phyloP scores from a whole-genome alignment of 2,888 invertebrate genomes.

The Sarcophaga variegata region DNA sequence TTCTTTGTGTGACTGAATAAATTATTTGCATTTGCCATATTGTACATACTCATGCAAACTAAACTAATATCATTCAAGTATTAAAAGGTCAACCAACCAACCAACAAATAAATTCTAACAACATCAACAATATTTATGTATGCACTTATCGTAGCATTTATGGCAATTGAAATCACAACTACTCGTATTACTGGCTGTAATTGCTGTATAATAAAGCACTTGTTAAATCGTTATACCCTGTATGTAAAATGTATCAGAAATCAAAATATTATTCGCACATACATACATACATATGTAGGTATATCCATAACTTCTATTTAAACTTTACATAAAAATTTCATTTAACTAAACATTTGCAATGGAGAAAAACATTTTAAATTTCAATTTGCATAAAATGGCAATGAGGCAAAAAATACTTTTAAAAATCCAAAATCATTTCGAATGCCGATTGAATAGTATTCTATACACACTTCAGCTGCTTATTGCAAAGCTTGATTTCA shows the following conservation, averaged over 20 bases:
- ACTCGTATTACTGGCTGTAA: neutral
- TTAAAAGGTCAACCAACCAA: conserved; percentile 42
- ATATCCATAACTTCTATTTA: neutral
- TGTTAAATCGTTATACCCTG: neutral
- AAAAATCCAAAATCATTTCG: neutral
- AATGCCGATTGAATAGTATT: conserved; percentile 6
- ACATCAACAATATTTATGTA: neutral
- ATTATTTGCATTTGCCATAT: neutral
- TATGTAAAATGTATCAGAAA: neutral
- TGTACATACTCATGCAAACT: conserved; percentile 21
- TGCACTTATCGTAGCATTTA: neutral
- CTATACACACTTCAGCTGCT: neutral
- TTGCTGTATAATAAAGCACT: conserved; percentile 8
- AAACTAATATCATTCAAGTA: conserved; percentile 29
- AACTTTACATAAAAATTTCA: neutral
- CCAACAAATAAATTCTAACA: too few relatives aligned
- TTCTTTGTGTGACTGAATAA: conserved; percentile 24
- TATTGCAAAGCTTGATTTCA: neutral
- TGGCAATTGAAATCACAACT: neutral
- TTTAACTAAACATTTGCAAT: neutral
- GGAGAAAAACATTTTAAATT: conserved; percentile 2
- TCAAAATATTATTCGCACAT: conserved; percentile 25
- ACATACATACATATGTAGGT: neutral
- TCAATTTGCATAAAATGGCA: conserved; percentile 44
- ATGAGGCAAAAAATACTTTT: neutral